These are phyloP conservation scores for Acrobasis repandana DNA, from an alignment of 2,888 invertebrate genomes.

Conservation along the genomic window DNA sequence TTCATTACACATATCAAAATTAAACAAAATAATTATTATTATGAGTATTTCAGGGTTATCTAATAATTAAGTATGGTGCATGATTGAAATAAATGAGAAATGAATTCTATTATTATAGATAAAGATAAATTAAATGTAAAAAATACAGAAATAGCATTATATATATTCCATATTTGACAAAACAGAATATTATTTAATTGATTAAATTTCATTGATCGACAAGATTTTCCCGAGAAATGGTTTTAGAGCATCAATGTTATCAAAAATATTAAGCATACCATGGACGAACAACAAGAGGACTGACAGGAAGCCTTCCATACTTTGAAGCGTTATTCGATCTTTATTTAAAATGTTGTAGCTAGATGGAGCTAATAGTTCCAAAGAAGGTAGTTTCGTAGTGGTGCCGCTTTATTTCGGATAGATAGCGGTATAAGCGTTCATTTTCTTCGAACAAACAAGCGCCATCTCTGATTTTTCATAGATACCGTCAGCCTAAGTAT, in stretches of 20 bases:
- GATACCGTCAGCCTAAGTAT: no score
- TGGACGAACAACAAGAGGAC: no score
- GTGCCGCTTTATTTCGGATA: no score
- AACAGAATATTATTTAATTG: background rate
- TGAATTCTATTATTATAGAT: background rate
- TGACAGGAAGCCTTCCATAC: no score
- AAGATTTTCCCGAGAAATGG: background rate
- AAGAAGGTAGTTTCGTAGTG: no score
- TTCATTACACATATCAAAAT: slow-evolving; percentile 7
- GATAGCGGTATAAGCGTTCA: no score
- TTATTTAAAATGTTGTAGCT: no score
- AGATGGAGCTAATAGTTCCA: no score
- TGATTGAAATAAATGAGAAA: background rate
- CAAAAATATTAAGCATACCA: background rate
- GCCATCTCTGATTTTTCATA: no score
- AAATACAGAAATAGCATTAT: background rate
- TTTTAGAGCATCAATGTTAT: background rate
- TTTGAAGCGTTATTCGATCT: no score
- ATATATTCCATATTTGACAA: background rate
- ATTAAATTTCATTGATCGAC: background rate
- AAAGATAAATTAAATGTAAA: background rate
- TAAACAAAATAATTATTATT: slow-evolving; percentile 6
- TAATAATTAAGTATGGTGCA: background rate
- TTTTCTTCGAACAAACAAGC: no score
- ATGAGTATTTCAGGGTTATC: slow-evolving; percentile 11